phyloP scores from a whole-genome alignment of 2,797 vertebrate species.

The Astyanax mexicanus region DNA sequence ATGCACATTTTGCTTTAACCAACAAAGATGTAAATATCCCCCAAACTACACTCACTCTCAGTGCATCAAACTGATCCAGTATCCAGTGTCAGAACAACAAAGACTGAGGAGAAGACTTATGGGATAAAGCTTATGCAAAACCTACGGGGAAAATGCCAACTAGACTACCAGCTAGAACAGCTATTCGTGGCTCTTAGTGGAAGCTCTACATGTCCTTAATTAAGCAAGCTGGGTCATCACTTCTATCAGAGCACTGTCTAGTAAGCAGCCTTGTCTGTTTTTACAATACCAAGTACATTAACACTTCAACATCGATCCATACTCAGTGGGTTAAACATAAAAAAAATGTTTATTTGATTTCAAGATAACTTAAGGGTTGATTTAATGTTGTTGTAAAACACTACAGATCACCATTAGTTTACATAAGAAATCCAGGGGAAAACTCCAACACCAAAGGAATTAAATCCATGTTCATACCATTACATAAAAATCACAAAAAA shows the following conservation, averaged over 20 bases:
- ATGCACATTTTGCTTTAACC: too few species aligned
- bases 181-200: neutral
- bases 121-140: too few species aligned
- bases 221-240: neutral
- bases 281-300: neutral
- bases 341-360: slow-evolving; percentile 5
- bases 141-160: too few species aligned
- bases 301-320: neutral
- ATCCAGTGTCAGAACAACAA: too few species aligned
- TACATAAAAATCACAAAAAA: neutral
- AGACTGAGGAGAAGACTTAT: too few species aligned
- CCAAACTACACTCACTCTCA: too few species aligned
- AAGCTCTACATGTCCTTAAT: neutral
- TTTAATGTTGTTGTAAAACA: neutral
- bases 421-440: neutral
- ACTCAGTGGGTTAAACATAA: neutral
- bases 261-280: neutral
- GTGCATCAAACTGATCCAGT: too few species aligned
- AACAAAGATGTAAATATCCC: too few species aligned
- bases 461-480: neutral
- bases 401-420: neutral
- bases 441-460: neutral
- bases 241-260: neutral
- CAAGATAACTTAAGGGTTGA: neutral
- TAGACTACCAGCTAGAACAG: too few species aligned